Evolutionary conservation across 2,797 vertebrate species (phyloP), one percentile per base, ranked within the genome.

Genomic region (Pempheris klunzingeri): DNA sequence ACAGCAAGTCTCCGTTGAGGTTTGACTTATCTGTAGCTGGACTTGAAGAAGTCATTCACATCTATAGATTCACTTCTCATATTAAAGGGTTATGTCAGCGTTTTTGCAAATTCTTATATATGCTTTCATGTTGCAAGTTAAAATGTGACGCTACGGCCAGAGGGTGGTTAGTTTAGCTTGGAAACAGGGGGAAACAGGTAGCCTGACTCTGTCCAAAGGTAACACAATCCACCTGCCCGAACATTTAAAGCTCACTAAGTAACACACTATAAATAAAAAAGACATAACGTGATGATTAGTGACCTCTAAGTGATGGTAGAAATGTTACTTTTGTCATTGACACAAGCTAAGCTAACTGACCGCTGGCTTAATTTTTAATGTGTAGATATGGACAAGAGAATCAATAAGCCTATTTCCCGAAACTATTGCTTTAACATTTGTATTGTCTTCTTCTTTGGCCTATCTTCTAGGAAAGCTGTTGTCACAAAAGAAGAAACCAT

Each of bases 401-500:
- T 13, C 8, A 49, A 18, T 22, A 7, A 41, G 5, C 4, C 41
- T 7, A 7, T 20, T 43, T 44, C 22, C 3, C 22, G 49, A 59
- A 36, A 2, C 24, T 50, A 1, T 38, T 36, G 8, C 28, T 66
- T 55, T 3, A 39, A 18, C 1, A 22, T 28, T 22, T 28, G 20
- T 24, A 17, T 39, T 5, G 24, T 61, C 1, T 58, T 11, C 18
- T 9, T n/a, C 7, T 26, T 53, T 13, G 77, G 1, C 71, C 0
- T 59, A 3, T 78, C 49, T 36, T 68, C 1, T 44, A 93, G 89
- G 32, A 80, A 15, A 80, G 13, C 68, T 13, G 44, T 68, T 6
- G 6, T 81, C 22, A 30, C 11, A 1, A 64, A 13, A 0, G 9
- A 52, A 18, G 4, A 65, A 9, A 9, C 14, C 3, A 4, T n/a